Conservation (phyloP, 1,140 invertebrate species). For the Lepidurus arcticus region DNA sequence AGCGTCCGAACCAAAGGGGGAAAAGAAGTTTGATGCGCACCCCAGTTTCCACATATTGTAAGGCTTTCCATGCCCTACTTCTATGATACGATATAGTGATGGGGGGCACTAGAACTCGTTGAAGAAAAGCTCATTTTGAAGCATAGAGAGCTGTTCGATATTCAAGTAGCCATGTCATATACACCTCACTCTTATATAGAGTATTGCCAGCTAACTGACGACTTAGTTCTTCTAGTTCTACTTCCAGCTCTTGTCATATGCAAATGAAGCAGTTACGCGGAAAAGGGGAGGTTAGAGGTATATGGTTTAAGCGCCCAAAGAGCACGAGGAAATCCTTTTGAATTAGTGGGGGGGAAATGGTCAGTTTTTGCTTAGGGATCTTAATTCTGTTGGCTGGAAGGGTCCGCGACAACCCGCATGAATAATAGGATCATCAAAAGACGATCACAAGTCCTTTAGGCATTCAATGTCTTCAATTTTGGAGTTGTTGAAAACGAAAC, state of each 20-base stretch:
- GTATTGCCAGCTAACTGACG: background rate
- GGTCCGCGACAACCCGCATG: background rate
- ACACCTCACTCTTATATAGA: background rate
- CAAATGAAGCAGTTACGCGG: background rate
- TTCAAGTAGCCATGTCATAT: background rate
- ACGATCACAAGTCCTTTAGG: background rate
- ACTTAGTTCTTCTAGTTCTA: background rate
- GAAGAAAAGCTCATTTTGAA: background rate
- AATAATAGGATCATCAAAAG: background rate
- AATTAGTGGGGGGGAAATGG: background rate
- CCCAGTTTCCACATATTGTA: too few species aligned
- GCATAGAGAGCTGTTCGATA: background rate
- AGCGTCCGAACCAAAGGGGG: too few species aligned
- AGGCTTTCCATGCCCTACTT: too few species aligned
- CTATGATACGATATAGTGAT: background rate
- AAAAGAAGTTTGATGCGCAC: too few species aligned
- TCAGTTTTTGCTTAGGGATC: background rate
- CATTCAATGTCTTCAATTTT: background rate
- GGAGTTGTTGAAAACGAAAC: background rate
- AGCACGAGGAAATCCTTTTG: background rate
- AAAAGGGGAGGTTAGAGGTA: background rate
- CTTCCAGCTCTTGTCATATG: background rate
- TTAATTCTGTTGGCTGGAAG: background rate
- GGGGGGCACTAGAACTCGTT: background rate
- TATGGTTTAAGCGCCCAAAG: background rate